Evolutionary conservation across 2,797 vertebrate genomes (phyloP), one percentile per base, ranked within the genome.

Genomic region (Galago senegalensis): DNA sequence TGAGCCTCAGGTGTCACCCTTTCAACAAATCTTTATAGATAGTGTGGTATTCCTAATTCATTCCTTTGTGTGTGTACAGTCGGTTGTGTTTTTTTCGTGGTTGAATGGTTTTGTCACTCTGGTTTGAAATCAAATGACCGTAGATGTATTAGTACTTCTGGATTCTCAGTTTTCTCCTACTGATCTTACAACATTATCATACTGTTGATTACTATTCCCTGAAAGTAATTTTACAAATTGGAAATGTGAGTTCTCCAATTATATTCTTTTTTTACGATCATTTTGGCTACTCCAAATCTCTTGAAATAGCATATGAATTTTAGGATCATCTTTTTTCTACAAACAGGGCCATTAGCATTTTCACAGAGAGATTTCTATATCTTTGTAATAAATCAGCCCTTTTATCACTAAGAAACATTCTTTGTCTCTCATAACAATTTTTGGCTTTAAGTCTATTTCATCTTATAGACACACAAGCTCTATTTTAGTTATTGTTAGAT

Each of bases 241-340:
- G 56, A 79, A 90, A 58, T n/a, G 5, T 70, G 70, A 87, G 12
- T 79, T n/a, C 43, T 56, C 46, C 70, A 75, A 16, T 93, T 75
- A 67, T 70, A n/a, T 85, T 81, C 20, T 82, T 67, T 63, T 91
- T 91, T 91, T 58, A 92, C 81, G 46, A 53, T 86, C 69, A 53
- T 89, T 89, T 89, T 92, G 84, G 21, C 63, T 84, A 63, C 18
- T 73, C 20, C 49, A 63, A 25, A 14, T 58, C 72, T 92, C 23
- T 70, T 89, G 37, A 31, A 81, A 67, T 76, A 94, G 81, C 25
- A 31, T 75, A 34, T 86, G 40, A 69, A 73, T 76, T 92, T 92
- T 92, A 7, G 25, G 37, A 56, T 77, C 9, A 49, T 53, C 14
- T 53, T 53, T 43, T 56, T 69, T 80, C 34, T 31, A 21, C 58